Evolutionary conservation across 2,888 invertebrate species (phyloP).

Genomic region (Pandemis corylana): DNA sequence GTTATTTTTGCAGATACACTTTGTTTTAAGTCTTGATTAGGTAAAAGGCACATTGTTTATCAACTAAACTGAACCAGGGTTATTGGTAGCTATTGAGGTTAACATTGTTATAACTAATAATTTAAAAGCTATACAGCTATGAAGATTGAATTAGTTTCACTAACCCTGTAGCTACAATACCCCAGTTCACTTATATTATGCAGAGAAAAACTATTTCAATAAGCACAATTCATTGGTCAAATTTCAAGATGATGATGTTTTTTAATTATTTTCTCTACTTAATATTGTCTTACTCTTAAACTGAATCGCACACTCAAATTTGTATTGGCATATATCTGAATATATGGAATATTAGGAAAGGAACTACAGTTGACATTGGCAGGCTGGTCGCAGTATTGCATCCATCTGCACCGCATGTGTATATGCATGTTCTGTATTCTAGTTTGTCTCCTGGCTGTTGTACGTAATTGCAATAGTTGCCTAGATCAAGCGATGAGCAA

Average conservation of each 20-base stretch:
- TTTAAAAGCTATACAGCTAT: too few species aligned
- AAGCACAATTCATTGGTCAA: neutral
- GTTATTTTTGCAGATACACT: slow-evolving; percentile 1
- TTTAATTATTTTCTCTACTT: neutral
- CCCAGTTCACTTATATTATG: neutral
- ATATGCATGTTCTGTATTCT: slow-evolving; percentile 94
- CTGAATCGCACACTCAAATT: neutral
- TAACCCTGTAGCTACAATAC: too few species aligned
- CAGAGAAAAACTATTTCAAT: neutral
- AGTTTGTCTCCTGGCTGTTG: slow-evolving; percentile 93
- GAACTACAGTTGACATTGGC: slow-evolving; percentile 51
- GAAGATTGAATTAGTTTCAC: too few species aligned
- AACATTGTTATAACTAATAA: too few species aligned
- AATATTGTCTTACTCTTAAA: neutral
- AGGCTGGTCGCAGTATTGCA: slow-evolving; percentile 88
- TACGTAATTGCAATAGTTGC: slow-evolving; percentile 96
- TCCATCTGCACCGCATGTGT: slow-evolving; percentile 92
- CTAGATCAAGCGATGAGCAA: slow-evolving; percentile 94
- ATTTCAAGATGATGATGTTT: neutral
- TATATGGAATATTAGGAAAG: slow-evolving; percentile 47
- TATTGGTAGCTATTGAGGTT: too few species aligned
- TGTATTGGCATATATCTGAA: slow-evolving; percentile 13
- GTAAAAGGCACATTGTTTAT: slow-evolving; percentile 19
- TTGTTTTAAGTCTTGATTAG: slow-evolving; percentile 1
- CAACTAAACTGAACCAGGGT: too few species aligned